Evolutionary conservation across 2,888 invertebrate species (phyloP).

Genomic region (Scelioninae gen. 1): DNA sequence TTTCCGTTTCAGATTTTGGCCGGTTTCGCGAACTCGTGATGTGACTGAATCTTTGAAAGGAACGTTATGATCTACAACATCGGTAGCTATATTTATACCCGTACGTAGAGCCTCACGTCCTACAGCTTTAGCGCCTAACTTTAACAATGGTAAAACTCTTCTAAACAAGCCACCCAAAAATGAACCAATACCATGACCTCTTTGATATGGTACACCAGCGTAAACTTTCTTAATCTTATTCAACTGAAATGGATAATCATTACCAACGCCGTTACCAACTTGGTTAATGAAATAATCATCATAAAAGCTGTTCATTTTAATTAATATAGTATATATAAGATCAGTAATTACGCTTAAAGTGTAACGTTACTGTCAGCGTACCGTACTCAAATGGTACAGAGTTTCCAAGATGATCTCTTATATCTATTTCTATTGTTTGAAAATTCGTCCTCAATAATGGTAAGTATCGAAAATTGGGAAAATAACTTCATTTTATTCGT

Average conservation of each 20-base stretch:
- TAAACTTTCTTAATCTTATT: constrained; percentile 7
- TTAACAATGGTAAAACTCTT: constrained; percentile 26
- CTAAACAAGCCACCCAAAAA: constrained; percentile 30
- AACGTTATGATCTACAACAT: background rate
- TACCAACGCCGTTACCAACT: background rate
- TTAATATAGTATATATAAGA: too few relatives aligned
- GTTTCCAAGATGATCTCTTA: constrained; percentile 59
- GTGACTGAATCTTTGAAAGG: background rate
- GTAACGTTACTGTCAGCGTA: constrained; percentile 29
- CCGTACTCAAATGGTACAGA: constrained; percentile 61
- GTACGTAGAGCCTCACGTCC: constrained; percentile 16
- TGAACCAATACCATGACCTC: constrained; percentile 16
- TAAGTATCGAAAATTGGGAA: background rate
- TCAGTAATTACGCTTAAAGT: constrained; percentile 23
- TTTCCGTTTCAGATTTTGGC: constrained; percentile 4
- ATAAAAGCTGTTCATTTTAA: background rate
- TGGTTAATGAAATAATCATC: background rate
- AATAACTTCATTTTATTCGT: background rate
- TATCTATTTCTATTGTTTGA: constrained; percentile 54
- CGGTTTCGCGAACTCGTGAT: background rate
- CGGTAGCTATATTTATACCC: constrained; percentile 3
- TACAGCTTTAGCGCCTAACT: background rate
- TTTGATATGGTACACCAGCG: constrained; percentile 9
- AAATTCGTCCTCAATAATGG: constrained; percentile 17
- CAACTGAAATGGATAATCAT: too few relatives aligned